Percentiles rank a stretch among this genome's conserved stretches.
Conservation (phyloP, 2,797 vertebrate genomes). For the Astyanax mexicanus region DNA sequence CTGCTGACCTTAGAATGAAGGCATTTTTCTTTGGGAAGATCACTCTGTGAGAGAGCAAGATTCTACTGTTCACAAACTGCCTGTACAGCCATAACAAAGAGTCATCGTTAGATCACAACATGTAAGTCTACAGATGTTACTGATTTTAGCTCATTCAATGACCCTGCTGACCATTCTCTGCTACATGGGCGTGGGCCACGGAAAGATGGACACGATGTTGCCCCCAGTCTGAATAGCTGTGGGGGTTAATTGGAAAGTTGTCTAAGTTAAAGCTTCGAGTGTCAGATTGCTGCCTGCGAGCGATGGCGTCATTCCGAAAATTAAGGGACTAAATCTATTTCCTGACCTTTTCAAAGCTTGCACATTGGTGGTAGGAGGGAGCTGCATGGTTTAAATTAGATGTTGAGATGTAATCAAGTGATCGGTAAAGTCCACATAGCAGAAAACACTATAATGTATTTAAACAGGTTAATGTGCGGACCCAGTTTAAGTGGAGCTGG, state of each 20-base stretch:
- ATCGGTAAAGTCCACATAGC: not conserved
- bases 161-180: not conserved
- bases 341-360: constrained; percentile 53
- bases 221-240: constrained; percentile 19
- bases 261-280: constrained; percentile 36
- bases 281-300: constrained; percentile 35
- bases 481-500: not conserved
- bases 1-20: too few species aligned
- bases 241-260: constrained; percentile 49
- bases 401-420: constrained; percentile 8
- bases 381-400: constrained; percentile 33
- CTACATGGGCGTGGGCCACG: not conserved
- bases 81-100: not conserved
- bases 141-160: not conserved
- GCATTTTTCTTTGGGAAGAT: too few species aligned
- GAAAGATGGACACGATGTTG: constrained; percentile 18
- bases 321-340: constrained; percentile 50
- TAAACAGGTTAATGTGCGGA: not conserved
- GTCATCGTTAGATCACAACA: not conserved
- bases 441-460: not conserved
- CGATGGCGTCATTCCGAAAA: constrained; percentile 47
- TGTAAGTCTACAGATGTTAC: not conserved
- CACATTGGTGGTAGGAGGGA: constrained; percentile 1
- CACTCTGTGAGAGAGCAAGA: not conserved
- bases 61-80: not conserved